Percentiles rank a stretch among this genome's conserved stretches.
Evolutionary conservation across 2,888 invertebrate genomes (phyloP).

Genomic region (Tenthredo livida): DNA sequence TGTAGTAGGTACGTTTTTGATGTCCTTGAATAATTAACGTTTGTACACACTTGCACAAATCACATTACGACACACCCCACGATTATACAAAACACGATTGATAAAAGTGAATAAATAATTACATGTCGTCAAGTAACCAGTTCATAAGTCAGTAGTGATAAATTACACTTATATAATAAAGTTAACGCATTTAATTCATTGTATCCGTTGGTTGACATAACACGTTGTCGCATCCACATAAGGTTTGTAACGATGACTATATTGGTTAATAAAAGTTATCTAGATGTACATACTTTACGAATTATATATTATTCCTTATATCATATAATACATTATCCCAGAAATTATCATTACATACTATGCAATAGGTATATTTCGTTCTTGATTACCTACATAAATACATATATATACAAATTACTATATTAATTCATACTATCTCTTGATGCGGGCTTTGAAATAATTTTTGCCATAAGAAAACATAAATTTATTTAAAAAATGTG

Average conservation of each 20-base stretch:
- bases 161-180: constrained; percentile 58
- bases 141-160: constrained; percentile 76
- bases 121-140: constrained; percentile 76
- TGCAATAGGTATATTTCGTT: background rate
- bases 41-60: constrained; percentile 76
- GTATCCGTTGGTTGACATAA: constrained; percentile 73
- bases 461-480: too few species aligned
- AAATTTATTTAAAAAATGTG: too few species aligned
- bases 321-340: background rate
- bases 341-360: too few species aligned
- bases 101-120: constrained; percentile 55
- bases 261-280: constrained; percentile 79
- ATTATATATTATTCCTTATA: background rate
- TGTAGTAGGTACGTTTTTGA: constrained; percentile 51
- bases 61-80: constrained; percentile 65
- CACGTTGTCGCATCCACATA: constrained; percentile 71
- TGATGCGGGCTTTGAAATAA: background rate
- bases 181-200: constrained; percentile 70
- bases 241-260: constrained; percentile 77
- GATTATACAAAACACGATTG: constrained; percentile 53
- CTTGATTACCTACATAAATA: background rate
- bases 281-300: constrained; percentile 71
- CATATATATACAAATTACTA: background rate
- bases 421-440: background rate
- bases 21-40: constrained; percentile 67